Evolutionary conservation across 2,797 vertebrate species (phyloP).

Genomic region (Neosilurus mollespiculum): DNA sequence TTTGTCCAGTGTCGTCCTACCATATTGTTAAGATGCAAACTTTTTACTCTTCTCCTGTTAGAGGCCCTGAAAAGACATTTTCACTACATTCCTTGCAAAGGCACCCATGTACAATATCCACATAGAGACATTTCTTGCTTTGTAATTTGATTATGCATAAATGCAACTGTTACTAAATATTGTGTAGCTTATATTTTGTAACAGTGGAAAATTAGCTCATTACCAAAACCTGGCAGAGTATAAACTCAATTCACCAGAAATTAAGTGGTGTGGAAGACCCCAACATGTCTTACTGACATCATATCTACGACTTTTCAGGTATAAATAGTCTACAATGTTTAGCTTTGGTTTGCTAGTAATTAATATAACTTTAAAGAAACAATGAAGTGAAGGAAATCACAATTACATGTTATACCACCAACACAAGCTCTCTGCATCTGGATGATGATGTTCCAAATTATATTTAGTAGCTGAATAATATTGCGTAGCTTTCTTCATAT

Average conservation of each 20-base stretch:
- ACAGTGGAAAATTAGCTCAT: not conserved
- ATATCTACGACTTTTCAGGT: not conserved
- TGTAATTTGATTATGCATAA: not conserved
- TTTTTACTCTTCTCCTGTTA: not conserved
- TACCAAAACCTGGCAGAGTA: not conserved
- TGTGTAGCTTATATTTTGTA: not conserved
- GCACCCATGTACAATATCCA: not conserved
- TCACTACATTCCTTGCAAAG: not conserved
- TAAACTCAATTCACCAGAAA: not conserved
- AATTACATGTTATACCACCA: not conserved
- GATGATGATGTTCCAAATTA: not conserved
- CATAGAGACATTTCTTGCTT: not conserved
- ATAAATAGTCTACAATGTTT: not conserved
- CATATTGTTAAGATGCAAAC: not conserved
- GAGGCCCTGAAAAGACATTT: not conserved
- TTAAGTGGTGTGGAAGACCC: not conserved
- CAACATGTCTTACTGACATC: not conserved
- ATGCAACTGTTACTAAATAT: slow-evolving; percentile 1
- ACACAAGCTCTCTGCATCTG: not conserved
- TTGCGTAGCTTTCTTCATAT: no score
- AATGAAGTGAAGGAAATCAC: not conserved
- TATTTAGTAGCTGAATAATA: not conserved
- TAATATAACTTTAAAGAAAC: not conserved
- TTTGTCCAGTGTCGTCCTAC: not conserved
- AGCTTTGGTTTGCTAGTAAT: not conserved